Evolutionary conservation across 2,113 vertebrate genomes (phyloP).

Genomic region (Mus spicilegus): DNA sequence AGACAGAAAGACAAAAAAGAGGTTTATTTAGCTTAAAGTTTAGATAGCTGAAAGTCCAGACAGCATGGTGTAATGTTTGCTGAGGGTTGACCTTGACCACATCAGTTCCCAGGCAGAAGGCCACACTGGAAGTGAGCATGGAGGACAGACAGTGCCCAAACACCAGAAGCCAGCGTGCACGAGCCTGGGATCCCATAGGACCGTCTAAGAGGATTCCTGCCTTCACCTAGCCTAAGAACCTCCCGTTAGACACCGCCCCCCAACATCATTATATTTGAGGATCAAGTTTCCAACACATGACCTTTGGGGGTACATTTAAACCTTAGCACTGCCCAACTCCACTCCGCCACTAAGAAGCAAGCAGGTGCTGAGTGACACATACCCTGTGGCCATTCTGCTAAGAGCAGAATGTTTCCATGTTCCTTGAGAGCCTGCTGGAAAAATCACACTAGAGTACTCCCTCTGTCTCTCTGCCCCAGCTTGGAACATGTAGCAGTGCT

Average conservation of each 20-base stretch:
- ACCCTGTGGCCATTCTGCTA: not conserved
- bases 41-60: not conserved
- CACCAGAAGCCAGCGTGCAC: not conserved
- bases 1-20: not conserved
- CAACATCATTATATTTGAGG: not conserved
- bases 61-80: not conserved
- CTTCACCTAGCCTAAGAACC: not conserved
- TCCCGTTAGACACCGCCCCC: not conserved
- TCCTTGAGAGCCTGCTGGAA: not conserved
- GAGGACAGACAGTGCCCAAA: not conserved
- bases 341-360: not conserved
- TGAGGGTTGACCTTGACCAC: not conserved
- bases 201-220: not conserved
- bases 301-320: not conserved
- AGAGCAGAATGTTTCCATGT: not conserved
- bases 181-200: not conserved
- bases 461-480: not conserved
- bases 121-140: too few relatives aligned
- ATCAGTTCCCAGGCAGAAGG: too few relatives aligned
- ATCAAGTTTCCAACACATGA: not conserved
- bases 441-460: not conserved
- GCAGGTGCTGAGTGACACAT: accelerated
- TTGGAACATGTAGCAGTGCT: not conserved
- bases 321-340: not conserved
- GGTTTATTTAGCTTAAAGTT: not conserved